Base-by-base conservation (phyloP, 2,888 invertebrate genomes). In the Chymomyza caudatula region DNA sequence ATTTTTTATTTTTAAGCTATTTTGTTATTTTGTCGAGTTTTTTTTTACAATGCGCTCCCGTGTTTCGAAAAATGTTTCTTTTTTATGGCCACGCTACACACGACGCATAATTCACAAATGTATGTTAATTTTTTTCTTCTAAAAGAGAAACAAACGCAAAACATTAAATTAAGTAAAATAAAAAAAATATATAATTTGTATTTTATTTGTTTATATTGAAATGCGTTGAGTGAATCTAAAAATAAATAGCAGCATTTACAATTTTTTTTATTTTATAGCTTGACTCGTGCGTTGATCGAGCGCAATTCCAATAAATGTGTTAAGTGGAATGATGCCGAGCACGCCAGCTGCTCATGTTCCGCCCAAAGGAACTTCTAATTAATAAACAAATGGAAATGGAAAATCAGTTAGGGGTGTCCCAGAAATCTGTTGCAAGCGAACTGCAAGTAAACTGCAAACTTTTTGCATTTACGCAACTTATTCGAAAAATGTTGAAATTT, bases 31-130 rank as follows among this genome's bases (percentile, higher is more conserved):
- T 22, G 8, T 52, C 47, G 57, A 43, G 47, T 68, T 49, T 59
- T 58, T 44, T 58, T 44, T 53, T 47, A 53, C 61, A 65, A 63
- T 60, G 47, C 60, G 52, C 62, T 57, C 73, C 64, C 25, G 44
- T 64, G 47, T 17, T n/a, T n/a, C 47, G 4, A 17, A 47, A 15
- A 29, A 37, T 20, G 11, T 51, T 20, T 51, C 20, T 51, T 49
- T 51, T 20, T 51, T 19, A 51, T 51, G 8, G 22, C 51, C 51
- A 19, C 19, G 51, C 51, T 20, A 13, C 22, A 64, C 76, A 68
- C 68, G 67, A 29, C 63, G 57, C 51, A 63, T 64, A 81, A 79
- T 79, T 81, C 77, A 73, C 79, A 52, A 75, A 77, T 71, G 67
- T 66, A 75, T 73, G 82, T 67, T 82, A 79, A 79, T 82, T 79